These are phyloP conservation scores for Felis catus DNA, from an alignment of 2,113 vertebrate species.

Conservation along the genomic window DNA sequence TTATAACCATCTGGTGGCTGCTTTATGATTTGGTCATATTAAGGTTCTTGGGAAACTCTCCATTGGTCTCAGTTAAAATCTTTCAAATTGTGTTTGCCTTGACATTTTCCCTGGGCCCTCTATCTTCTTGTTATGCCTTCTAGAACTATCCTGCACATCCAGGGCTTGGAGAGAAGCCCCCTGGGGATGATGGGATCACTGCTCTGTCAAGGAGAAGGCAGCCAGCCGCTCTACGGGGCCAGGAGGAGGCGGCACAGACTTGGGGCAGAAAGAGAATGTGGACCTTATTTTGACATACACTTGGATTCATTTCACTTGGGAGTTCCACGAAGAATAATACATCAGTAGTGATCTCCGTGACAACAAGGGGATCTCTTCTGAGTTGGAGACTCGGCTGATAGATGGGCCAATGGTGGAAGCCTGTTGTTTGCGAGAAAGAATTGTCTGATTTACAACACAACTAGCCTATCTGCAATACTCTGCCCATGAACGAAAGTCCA, in stretches of 20 bases:
- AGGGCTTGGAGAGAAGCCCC: background rate
- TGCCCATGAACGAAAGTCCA: background rate
- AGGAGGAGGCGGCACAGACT: background rate
- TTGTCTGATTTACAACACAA: background rate
- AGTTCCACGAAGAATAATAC: background rate
- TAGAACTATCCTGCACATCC: background rate
- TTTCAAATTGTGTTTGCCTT: slow-evolving; percentile 41
- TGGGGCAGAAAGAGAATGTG: background rate
- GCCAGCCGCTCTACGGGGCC: background rate
- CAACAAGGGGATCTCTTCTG: background rate
- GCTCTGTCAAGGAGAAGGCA: background rate
- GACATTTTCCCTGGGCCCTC: background rate
- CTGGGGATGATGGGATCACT: background rate
- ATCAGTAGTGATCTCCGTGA: background rate
- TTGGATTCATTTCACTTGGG: background rate
- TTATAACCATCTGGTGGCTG: slow-evolving; percentile 42
- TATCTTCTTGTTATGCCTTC: background rate
- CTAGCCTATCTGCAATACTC: background rate
- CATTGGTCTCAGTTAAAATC: slow-evolving; percentile 30
- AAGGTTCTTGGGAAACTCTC: slow-evolving; percentile 14
- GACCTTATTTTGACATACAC: background rate
- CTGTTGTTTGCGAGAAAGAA: background rate
- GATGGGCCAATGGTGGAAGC: background rate
- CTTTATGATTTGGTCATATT: slow-evolving; percentile 18
- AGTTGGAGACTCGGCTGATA: background rate